These are phyloP conservation scores for Musca domestica DNA, from an alignment of 1,140 invertebrate species.

Conservation along the genomic window DNA sequence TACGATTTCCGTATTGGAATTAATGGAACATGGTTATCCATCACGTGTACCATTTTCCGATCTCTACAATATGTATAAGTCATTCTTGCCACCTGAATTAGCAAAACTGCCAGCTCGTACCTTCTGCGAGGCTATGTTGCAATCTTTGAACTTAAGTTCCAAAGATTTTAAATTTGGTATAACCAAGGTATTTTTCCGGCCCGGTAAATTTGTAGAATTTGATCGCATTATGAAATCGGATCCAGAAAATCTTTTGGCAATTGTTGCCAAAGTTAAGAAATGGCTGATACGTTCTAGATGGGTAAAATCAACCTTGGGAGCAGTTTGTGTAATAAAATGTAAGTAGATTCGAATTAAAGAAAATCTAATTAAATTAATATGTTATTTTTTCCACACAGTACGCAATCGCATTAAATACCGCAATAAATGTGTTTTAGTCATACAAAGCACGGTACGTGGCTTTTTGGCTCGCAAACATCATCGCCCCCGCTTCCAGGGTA, in stretches of 20 bases:
- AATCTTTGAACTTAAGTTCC: constrained; percentile 88
- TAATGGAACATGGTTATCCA: constrained; percentile 96
- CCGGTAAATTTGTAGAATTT: constrained; percentile 97
- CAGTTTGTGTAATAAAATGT: constrained; percentile 91
- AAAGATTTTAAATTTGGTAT: constrained; percentile 96
- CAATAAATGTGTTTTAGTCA: constrained; percentile 70
- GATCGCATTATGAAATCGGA: constrained; percentile 95
- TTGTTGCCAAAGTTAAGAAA: constrained; percentile 83
- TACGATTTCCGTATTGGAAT: constrained; percentile 90
- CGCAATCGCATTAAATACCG: constrained; percentile 92
- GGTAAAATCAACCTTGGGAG: constrained; percentile 90
- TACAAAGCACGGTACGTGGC: constrained; percentile 85
- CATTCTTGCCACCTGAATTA: constrained; percentile 80
- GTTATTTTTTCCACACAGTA: constrained; percentile 61
- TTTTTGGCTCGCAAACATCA: constrained; percentile 78
- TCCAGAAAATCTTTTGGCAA: constrained; percentile 80
- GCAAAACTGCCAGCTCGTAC: constrained; percentile 77
- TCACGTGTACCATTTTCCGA: constrained; percentile 87
- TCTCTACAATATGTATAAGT: constrained; percentile 88
- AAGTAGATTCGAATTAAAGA: constrained; percentile 51
- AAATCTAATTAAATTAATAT: not conserved
- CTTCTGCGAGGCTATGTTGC: constrained; percentile 93
- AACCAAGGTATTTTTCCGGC: constrained; percentile 95
- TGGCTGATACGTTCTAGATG: constrained; percentile 90
- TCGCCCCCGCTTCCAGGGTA: constrained; percentile 71